phyloP scores from a whole-genome alignment of 92 coral and sea anemone species.

The Nematostella vectensis region DNA sequence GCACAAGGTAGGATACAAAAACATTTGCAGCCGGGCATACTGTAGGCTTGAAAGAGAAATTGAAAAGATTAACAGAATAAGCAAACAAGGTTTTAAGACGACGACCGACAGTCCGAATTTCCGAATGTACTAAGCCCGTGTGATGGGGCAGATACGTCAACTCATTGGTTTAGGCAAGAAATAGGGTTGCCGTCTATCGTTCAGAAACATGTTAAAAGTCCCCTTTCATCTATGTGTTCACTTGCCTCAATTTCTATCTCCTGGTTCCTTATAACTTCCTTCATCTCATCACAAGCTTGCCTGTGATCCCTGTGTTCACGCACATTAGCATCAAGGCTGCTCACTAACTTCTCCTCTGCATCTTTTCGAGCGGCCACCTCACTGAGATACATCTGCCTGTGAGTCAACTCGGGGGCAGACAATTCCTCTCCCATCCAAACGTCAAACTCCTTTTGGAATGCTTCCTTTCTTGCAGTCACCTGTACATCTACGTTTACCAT shows the following conservation, averaged over 20 bases:
- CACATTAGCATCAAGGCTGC: slow-evolving; percentile 47
- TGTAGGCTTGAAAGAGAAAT: too few relatives aligned
- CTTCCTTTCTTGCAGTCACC: slow-evolving; percentile 43
- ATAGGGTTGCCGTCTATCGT: background rate
- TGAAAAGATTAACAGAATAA: too few relatives aligned
- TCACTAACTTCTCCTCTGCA: slow-evolving; percentile 37
- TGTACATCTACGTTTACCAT: slow-evolving; percentile 22
- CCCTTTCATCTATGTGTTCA: background rate
- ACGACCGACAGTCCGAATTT: too few relatives aligned
- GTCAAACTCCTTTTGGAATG: slow-evolving; percentile 51
- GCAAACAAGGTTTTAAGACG: too few relatives aligned
- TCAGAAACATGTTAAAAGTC: background rate
- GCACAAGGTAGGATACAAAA: too few relatives aligned
- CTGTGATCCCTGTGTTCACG: slow-evolving; percentile 49
- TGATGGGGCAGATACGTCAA: too few relatives aligned
- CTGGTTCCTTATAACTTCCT: slow-evolving; percentile 30
- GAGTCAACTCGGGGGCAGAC: slow-evolving; percentile 31
- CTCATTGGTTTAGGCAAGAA: too few relatives aligned
- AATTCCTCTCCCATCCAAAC: slow-evolving; percentile 62
- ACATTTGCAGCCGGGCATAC: too few relatives aligned
- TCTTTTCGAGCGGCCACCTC: slow-evolving; percentile 27
- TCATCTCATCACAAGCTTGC: slow-evolving; percentile 41
- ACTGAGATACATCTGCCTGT: slow-evolving; percentile 34
- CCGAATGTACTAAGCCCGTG: too few relatives aligned
- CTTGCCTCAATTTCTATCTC: slow-evolving; percentile 48